These are phyloP conservation scores for Anagyrus pseudococci DNA, from an alignment of 2,888 invertebrate genomes.

Conservation along the genomic window DNA sequence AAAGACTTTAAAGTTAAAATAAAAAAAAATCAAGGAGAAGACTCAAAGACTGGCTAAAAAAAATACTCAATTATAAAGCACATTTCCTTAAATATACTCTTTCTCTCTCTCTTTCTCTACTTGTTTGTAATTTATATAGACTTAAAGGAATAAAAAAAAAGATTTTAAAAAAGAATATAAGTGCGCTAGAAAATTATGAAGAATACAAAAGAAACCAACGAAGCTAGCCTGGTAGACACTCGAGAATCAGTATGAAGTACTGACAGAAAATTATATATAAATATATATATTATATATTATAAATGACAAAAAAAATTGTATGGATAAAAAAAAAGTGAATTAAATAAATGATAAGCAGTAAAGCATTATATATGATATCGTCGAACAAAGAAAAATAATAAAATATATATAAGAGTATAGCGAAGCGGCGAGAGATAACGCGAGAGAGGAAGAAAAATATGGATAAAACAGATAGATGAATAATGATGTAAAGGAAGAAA, in stretches of 20 bases:
- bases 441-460: no score
- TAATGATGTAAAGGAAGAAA: no score
- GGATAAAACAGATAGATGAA: no score
- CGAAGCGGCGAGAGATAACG: no score
- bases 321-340: not conserved
- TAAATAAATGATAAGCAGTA: no score
- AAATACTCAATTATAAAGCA: slow-evolving; percentile 37
- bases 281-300: slow-evolving; percentile 11
- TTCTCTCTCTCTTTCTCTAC: slow-evolving; percentile 9
- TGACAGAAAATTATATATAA: slow-evolving; percentile 16
- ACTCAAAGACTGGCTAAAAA: slow-evolving; percentile 36
- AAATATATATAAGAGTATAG: no score
- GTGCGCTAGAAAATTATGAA: slow-evolving; percentile 21
- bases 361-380: no score
- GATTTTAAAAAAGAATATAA: slow-evolving; percentile 6
- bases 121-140: slow-evolving; percentile 26
- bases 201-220: slow-evolving; percentile 27
- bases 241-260: not conserved
- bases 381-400: no score
- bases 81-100: slow-evolving; percentile 22
- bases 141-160: slow-evolving; percentile 10
- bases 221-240: slow-evolving; percentile 36
- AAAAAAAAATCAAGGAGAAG: slow-evolving; percentile 18
- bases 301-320: slow-evolving; percentile 6
- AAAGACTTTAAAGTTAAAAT: slow-evolving; percentile 27